A percentile compares a stretch with the other conserved stretches of the same genome.
Conservation (phyloP, 2,113 vertebrate genomes). For the Pterocles orientalis region DNA sequence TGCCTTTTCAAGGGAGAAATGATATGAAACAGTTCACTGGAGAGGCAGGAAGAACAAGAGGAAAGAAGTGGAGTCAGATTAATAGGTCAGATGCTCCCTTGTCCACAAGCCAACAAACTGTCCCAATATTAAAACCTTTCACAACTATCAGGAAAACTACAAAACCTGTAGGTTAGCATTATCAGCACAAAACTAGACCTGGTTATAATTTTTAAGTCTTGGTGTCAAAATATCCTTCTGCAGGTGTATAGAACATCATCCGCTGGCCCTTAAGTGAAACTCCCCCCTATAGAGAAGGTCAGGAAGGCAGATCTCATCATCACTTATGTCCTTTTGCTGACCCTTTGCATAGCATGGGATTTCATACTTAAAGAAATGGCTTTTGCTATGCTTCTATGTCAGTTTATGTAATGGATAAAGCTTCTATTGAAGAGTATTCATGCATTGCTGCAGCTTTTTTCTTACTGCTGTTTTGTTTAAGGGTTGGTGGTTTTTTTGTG, state of each 20-base stretch:
- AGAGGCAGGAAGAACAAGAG: neutral
- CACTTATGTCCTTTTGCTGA: neutral
- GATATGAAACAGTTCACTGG: neutral
- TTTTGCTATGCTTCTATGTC: constrained; percentile 13
- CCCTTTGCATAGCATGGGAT: neutral
- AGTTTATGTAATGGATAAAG: constrained; percentile 7
- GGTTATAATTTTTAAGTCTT: neutral
- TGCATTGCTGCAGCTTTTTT: neutral
- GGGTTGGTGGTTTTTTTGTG: neutral
- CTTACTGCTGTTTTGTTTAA: neutral
- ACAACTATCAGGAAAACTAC: neutral
- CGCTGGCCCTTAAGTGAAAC: neutral
- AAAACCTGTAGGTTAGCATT: neutral
- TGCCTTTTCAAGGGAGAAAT: neutral
- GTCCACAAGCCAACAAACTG: neutral
- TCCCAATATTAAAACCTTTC: neutral
- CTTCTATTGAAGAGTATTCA: neutral
- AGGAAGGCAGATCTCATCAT: neutral
- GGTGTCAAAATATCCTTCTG: neutral
- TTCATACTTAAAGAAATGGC: neutral
- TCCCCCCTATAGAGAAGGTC: neutral
- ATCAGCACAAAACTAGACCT: neutral
- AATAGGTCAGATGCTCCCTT: neutral
- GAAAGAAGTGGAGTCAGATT: neutral
- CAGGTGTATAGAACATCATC: neutral